Percentiles rank a stretch among this genome's conserved stretches.
These are phyloP conservation scores for Agelastica alni DNA, from an alignment of 2,888 invertebrate genomes.

Conservation along the genomic window DNA sequence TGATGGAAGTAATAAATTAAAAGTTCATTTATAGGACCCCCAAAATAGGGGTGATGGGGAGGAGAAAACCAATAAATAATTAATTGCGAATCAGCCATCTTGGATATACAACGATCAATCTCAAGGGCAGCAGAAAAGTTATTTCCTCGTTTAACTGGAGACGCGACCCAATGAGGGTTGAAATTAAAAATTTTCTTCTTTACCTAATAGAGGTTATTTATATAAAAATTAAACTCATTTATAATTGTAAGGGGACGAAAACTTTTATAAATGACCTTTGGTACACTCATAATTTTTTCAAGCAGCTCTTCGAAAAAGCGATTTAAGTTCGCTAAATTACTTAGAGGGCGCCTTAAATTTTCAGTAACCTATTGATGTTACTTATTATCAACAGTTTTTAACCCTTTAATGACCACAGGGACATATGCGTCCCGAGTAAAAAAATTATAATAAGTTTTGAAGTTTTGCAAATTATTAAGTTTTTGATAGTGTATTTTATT, in stretches of 20 bases:
- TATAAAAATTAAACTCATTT: conserved; percentile 31
- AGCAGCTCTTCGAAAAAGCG: no score
- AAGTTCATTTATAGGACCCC: conserved; percentile 26
- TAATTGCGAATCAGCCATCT: conserved; percentile 49
- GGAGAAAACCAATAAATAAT: conserved; percentile 45
- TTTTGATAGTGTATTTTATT: no score
- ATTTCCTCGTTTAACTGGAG: conserved; percentile 33
- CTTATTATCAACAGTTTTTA: no score
- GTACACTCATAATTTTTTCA: no score
- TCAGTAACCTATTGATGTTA: no score
- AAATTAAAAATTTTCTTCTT: conserved; percentile 34
- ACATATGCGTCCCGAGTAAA: no score
- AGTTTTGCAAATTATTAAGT: no score
- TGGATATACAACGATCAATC: conserved; percentile 45
- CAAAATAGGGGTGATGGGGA: conserved; percentile 21
- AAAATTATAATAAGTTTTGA: no score
- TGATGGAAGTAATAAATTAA: conserved; percentile 29
- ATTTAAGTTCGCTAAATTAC: no score
- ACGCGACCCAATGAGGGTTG: conserved; percentile 33
- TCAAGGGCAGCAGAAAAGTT: conserved; percentile 36
- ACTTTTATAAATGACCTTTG: conserved; percentile 11
- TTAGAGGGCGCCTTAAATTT: no score
- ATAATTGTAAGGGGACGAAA: conserved; percentile 21
- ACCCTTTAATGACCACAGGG: no score
- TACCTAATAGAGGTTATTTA: conserved; percentile 30